phyloP scores from a whole-genome alignment of 2,888 invertebrate species.

The Cancer borealis region DNA sequence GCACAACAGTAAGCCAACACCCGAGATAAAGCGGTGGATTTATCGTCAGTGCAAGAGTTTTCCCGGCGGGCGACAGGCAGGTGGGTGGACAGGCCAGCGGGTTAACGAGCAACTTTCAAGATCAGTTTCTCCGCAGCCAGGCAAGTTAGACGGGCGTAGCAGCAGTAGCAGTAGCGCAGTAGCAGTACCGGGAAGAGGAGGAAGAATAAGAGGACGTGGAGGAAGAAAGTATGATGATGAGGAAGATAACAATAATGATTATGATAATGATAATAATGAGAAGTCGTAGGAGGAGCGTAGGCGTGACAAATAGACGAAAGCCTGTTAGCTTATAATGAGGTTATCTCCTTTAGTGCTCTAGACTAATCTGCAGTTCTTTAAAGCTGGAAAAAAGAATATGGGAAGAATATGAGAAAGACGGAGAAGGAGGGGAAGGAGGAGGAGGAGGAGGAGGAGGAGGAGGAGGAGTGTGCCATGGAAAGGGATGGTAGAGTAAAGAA shows the following conservation, averaged over 20 bases:
- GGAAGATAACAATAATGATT: neutral
- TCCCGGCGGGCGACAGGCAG: conserved; percentile 7
- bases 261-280: neutral
- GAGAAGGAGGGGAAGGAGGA: neutral
- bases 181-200: neutral
- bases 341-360: neutral
- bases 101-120: conserved; percentile 20
- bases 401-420: neutral
- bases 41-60: conserved; percentile 10
- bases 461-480: neutral
- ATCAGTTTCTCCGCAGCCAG: conserved; percentile 20
- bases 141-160: neutral
- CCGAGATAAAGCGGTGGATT: conserved; percentile 11
- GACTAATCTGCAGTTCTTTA: conserved; percentile 29
- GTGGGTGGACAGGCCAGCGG: conserved; percentile 20
- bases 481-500: neutral
- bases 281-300: neutral
- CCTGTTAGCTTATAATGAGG: conserved; percentile 21
- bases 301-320: neutral
- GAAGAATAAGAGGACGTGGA: neutral
- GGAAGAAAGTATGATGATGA: neutral
- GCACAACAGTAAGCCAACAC: conserved; percentile 20
- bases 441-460: neutral
- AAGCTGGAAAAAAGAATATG: neutral
- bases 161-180: neutral